Evolutionary conservation across 92 coral and sea anemone species (phyloP), one percentile per base, ranked within the genome.

Genomic region (Bergia puertoricense): DNA sequence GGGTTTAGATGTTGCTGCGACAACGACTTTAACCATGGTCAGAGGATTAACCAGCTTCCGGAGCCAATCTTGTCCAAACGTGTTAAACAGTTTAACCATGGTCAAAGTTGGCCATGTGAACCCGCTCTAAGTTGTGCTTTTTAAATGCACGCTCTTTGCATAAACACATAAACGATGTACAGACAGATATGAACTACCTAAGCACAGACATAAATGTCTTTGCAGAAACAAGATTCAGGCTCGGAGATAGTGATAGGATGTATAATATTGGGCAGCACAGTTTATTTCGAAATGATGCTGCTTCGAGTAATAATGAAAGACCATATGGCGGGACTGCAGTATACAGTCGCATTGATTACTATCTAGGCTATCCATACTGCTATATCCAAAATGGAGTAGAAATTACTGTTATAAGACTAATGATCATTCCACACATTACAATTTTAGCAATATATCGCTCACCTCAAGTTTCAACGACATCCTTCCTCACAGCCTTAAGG

Each of bases 261-360:
- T 30, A 30, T 30, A 30, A 30, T 30, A 30, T 30, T 30, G 30
- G 30, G 30, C 30, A 30, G 30, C 30, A 30, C 30, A 30, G 30
- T 30, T 30, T 30, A 30, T 30, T 30, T 30, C 30, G 30, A 30
- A 30, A 30, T 30, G 30, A 30, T 30, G 30, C 30, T 30, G 30
- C 30, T 30, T 30, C 30, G 30, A 30, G 30, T 30, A 30, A 30
- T 30, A 30, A 30, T 30, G 30, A 30, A 43, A 43, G 46, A 43
- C 46, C 46, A 43, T 92, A 41, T 43, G 46, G 46, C 5, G 46
- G 46, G 46, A 43, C 46, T 43, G 46, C 46, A 43, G 46, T 43
- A 43, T 90, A 90, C 84, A 92, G 88, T 79, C 91, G 91, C 51
- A 81, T 92, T 86, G 91, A 90, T 78, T 90, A 86, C 65, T 86